Evolutionary conservation across 1,140 invertebrate genomes (phyloP).

Genomic region (Neodiprion pinetum): DNA sequence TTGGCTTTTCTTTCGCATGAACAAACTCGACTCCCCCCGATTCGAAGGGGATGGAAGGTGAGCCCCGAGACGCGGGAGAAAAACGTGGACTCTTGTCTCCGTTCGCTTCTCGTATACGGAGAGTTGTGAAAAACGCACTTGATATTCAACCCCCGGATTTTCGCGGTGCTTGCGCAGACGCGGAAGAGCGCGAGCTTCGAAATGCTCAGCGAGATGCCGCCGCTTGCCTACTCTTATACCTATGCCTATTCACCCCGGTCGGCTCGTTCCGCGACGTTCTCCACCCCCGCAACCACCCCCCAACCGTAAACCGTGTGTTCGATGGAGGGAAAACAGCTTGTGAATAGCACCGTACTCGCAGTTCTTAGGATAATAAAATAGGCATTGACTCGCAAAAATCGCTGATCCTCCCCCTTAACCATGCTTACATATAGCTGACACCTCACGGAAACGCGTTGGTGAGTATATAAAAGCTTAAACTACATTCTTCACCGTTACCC

Average conservation of each 20-base stretch:
- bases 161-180: not conserved
- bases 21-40: not conserved
- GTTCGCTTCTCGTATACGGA: not conserved
- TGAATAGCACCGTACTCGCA: not conserved
- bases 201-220: too few relatives aligned
- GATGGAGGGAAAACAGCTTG: not conserved
- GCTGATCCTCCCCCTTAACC: not conserved
- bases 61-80: too few relatives aligned
- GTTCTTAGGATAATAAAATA: too few relatives aligned
- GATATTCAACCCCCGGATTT: not conserved
- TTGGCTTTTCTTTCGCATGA: not conserved
- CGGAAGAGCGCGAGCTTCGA: not conserved
- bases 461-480: too few relatives aligned
- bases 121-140: not conserved
- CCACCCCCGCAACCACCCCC: too few relatives aligned
- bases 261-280: too few relatives aligned
- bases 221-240: too few relatives aligned
- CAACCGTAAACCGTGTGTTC: not conserved
- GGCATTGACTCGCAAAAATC: too few relatives aligned
- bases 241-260: too few relatives aligned
- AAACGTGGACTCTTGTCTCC: not conserved
- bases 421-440: not conserved
- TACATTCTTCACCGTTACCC: too few relatives aligned
- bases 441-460: not conserved
- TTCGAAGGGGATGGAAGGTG: too few relatives aligned